A percentile compares a stretch with the other conserved stretches of the same genome.
Conservation (phyloP, 2,113 vertebrate species). For the Cricetomys ansorgei region DNA sequence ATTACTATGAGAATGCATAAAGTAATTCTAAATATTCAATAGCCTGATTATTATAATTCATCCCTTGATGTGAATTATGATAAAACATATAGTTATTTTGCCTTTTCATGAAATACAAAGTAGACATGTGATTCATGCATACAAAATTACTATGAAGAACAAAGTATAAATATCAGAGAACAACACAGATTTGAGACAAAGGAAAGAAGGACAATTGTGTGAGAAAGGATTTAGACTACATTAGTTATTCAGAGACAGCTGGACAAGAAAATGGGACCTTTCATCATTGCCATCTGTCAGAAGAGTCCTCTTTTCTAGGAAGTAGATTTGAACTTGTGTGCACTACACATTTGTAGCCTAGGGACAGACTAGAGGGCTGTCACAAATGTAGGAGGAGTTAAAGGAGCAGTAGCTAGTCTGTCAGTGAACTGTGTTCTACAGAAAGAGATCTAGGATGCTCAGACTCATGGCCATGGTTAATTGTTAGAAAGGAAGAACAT, state of each 20-base stretch:
- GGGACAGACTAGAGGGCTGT: background rate
- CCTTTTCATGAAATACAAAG: background rate
- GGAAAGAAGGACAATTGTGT: background rate
- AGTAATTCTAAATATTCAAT: background rate
- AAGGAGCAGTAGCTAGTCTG: background rate
- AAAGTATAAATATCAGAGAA: background rate
- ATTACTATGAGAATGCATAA: background rate
- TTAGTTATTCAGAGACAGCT: background rate
- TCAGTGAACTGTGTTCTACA: background rate
- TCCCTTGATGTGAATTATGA: background rate
- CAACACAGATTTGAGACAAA: background rate
- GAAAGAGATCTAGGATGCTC: background rate
- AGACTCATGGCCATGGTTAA: background rate
- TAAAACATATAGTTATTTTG: background rate
- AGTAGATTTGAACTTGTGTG: background rate
- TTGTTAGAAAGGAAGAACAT: background rate
- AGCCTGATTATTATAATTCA: background rate
- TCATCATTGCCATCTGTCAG: background rate
- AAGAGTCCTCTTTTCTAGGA: background rate
- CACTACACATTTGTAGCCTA: background rate
- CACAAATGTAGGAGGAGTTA: no score
- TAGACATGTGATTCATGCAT: background rate
- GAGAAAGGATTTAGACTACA: background rate
- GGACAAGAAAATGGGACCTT: background rate
- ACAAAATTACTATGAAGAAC: background rate